A percentile compares a stretch with the other conserved stretches of the same genome.
These are phyloP conservation scores for Galleria mellonella DNA, from an alignment of 1,140 invertebrate species.

Conservation along the genomic window DNA sequence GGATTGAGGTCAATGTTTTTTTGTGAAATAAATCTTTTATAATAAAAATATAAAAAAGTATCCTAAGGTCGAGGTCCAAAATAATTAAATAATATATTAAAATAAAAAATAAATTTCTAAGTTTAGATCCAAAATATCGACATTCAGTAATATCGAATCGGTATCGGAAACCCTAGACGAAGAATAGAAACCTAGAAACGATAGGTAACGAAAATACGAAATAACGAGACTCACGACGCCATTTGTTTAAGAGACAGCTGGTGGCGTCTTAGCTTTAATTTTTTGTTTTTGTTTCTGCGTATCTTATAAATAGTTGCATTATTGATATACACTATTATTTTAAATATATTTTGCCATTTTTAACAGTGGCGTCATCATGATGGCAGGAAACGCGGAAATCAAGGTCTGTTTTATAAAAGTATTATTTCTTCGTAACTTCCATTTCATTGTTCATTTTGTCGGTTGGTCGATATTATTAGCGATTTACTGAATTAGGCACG, in stretches of 20 bases:
- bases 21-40: no score
- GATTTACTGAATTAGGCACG: no score
- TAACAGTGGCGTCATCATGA: slow-evolving; percentile 15
- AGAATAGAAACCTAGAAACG: no score
- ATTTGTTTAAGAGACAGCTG: slow-evolving; percentile 41
- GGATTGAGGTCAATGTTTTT: no score
- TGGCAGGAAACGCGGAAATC: slow-evolving; percentile 44
- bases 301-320: not conserved
- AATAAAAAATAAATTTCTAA: no score
- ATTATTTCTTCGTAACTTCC: slow-evolving; percentile 7
- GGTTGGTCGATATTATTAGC: slow-evolving; percentile 36
- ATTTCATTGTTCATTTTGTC: slow-evolving; percentile 32
- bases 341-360: slow-evolving; percentile 5
- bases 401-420: slow-evolving; percentile 38
- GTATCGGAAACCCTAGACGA: no score
- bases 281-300: slow-evolving; percentile 1
- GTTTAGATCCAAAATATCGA: no score
- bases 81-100: no score
- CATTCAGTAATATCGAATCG: no score
- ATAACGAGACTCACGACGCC: slow-evolving; percentile 14
- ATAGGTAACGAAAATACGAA: slow-evolving; percentile 5
- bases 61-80: no score
- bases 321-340: slow-evolving; percentile 1
- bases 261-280: slow-evolving; percentile 16
- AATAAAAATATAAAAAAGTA: no score